Conservation (phyloP, 2,888 invertebrate species). For the Morpho deidamia region DNA sequence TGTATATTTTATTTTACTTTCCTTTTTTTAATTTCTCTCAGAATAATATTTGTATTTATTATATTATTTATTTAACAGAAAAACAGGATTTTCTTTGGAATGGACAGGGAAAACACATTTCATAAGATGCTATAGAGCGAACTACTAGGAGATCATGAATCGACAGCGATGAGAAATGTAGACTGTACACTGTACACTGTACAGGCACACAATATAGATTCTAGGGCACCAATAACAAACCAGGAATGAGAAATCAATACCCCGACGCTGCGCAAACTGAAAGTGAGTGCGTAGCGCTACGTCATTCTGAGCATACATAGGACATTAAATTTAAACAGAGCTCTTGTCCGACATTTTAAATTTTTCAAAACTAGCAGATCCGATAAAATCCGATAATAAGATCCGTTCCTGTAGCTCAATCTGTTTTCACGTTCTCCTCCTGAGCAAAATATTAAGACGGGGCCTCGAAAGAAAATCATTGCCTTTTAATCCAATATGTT, state of each 20-base stretch:
- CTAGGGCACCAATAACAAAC: conserved; percentile 5
- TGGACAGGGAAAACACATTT: background rate
- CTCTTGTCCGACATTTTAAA: background rate
- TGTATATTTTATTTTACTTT: too few species aligned
- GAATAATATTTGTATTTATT: too few species aligned
- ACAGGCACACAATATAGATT: background rate
- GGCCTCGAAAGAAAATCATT: too few species aligned
- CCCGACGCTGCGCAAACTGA: conserved; percentile 27
- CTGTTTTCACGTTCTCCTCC: too few species aligned
- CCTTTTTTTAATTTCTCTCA: too few species aligned
- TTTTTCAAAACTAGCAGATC: background rate
- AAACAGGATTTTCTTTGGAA: too few species aligned
- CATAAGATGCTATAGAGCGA: conserved; percentile 4
- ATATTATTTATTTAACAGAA: too few species aligned
- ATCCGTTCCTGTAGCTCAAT: too few species aligned
- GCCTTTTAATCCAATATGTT: too few species aligned
- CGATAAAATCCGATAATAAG: too few species aligned
- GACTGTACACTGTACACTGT: too few species aligned
- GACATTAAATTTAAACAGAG: background rate
- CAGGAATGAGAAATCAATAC: conserved; percentile 16
- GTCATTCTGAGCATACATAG: background rate
- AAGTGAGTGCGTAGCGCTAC: conserved; percentile 11
- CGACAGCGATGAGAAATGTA: conserved; percentile 2
- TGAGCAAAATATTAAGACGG: too few species aligned
- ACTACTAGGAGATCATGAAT: conserved; percentile 17